Conservation (phyloP, 1,140 invertebrate genomes). For the Panagrolaimus sp. region DNA sequence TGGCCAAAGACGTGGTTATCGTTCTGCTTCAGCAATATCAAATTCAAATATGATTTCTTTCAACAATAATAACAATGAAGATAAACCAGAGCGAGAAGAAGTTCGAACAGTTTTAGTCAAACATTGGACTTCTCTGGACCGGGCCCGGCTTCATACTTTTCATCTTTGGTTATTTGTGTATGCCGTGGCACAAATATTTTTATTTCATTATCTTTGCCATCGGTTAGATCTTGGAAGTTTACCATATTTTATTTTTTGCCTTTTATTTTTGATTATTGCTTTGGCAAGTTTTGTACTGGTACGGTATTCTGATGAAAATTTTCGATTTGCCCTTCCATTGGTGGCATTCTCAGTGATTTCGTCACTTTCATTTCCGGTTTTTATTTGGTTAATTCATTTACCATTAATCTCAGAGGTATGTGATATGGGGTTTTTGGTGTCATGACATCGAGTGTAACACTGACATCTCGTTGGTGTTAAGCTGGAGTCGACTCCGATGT, state of each 20-base stretch:
- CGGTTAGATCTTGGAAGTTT: conserved; percentile 22
- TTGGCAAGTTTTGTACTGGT: conserved; percentile 51
- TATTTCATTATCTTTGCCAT: conserved; percentile 54
- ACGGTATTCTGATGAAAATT: conserved; percentile 45
- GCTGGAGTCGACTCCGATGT: too few relatives aligned
- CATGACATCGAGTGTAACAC: too few relatives aligned
- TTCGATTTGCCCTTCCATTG: conserved; percentile 38
- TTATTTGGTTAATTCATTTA: conserved; percentile 50
- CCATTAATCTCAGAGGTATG: conserved; percentile 45
- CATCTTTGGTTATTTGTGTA: conserved; percentile 59
- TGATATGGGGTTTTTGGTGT: too few relatives aligned
- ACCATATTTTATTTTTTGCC: conserved; percentile 38
- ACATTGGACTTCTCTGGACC: conserved; percentile 53
- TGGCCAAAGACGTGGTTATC: neutral
- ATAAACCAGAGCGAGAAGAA: conserved; percentile 34
- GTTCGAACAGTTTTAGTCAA: conserved; percentile 51
- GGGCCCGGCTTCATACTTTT: conserved; percentile 56
- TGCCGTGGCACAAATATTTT: conserved; percentile 53
- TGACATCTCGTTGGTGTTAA: too few relatives aligned
- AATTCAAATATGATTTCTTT: neutral
- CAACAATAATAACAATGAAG: conserved; percentile 8
- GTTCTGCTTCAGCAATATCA: conserved; percentile 7
- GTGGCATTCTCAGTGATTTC: conserved; percentile 52
- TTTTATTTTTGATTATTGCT: conserved; percentile 43
- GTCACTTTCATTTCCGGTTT: conserved; percentile 45